Conservation (phyloP, 2,797 vertebrate species). For the Coccyzus lansbergi region DNA sequence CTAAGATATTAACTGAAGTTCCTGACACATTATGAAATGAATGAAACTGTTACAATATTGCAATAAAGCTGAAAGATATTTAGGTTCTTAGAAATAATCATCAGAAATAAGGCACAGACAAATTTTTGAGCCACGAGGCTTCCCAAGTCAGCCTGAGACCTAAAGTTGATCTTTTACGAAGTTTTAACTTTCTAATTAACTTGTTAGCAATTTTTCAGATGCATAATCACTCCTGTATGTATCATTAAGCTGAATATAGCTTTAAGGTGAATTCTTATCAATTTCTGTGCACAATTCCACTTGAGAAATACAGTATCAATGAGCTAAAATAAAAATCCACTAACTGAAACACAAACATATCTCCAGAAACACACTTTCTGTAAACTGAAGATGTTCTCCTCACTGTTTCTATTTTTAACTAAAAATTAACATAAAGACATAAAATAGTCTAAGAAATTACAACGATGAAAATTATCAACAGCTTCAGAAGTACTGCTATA, state of each 20-base stretch:
- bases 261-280: neutral
- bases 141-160: neutral
- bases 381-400: neutral
- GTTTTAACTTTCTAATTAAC: neutral
- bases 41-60: neutral
- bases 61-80: neutral
- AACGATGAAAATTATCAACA: neutral
- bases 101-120: neutral
- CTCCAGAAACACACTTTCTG: neutral
- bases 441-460: neutral
- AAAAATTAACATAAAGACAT: neutral
- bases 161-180: neutral
- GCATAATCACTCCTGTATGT: neutral
- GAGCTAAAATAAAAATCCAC: neutral
- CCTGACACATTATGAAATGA: neutral
- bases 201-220: neutral
- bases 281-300: neutral
- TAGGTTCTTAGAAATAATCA: neutral
- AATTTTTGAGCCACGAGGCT: neutral
- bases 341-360: neutral
- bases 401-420: neutral
- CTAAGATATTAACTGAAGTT: accelerated
- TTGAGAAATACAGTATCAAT: neutral
- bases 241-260: neutral
- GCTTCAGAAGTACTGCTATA: neutral